Base-by-base conservation (phyloP, 2,888 invertebrate species). In the Andrena flavipes region DNA sequence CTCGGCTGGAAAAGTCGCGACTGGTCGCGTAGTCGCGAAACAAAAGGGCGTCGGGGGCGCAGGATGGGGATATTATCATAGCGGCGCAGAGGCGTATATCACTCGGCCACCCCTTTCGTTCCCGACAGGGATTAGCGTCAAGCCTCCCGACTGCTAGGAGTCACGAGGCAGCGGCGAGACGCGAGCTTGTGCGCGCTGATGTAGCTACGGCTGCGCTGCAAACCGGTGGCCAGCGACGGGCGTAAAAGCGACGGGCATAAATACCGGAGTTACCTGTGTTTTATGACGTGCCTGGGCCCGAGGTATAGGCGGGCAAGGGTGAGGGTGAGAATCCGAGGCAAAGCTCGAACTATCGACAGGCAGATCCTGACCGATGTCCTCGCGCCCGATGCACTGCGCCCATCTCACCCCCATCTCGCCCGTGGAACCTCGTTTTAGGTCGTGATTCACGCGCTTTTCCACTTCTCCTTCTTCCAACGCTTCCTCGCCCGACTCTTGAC, bases 251-350 rank as follows among this genome's bases (percentile, higher is more conserved):
- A 89, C 90, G 92, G 89, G 87, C 92, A 93, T 93, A 93, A 93
- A 94, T 94, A 93, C 92, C 89, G 93, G 93, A 90, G 92, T 94
- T 93, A 93, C 91, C 92, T 91, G 91, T 93, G 93, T 93, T 94
- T 94, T 94, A 93, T 92, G 92, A 91, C 90, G 87, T 73, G 85
- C 83, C 75, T 85, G 84, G 76, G 33, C 65, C 76, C 80, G 86
- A 86, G 85, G 84, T 74, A 78, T 81, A 79, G 80, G 78, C 79
- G 76, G 77, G 78, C 80, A 84, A 59, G 70, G 70, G 84, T 84
- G 86, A 85, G 83, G 86, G 84, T 81, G 88, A 79, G 86, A 89
- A 90, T 91, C 89, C 89, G 88, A 84, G 88, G 88, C 88, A 88
- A 88, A 84, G 85, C 84, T 86, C 86, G 64, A 80, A 82, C 88